phyloP scores from a whole-genome alignment of 2,797 vertebrate species.

The Anguilla anguilla region DNA sequence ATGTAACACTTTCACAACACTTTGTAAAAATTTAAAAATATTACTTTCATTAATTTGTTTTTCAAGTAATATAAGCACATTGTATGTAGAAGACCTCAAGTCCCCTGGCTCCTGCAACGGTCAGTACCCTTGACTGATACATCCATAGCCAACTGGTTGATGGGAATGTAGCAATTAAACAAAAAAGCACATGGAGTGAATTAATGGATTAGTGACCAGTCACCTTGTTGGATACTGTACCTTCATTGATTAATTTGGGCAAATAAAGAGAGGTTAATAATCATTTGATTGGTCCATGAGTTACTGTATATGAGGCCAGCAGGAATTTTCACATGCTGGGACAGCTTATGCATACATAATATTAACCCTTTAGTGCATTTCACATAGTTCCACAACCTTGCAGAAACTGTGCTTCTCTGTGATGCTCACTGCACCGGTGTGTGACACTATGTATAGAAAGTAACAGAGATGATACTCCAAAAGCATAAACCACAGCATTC shows the following conservation, averaged over 20 bases:
- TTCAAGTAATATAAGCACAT: too few relatives aligned
- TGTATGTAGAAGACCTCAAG: not conserved
- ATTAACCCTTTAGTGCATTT: not conserved
- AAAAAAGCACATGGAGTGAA: not conserved
- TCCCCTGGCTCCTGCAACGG: not conserved
- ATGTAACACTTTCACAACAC: too few relatives aligned
- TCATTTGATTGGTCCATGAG: not conserved
- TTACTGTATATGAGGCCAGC: not conserved
- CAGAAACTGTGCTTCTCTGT: not conserved
- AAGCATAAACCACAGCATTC: conserved; percentile 42
- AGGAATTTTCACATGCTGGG: not conserved
- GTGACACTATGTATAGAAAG: too few relatives aligned
- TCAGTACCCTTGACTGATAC: not conserved
- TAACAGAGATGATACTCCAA: conserved; percentile 25
- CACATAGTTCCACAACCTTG: not conserved
- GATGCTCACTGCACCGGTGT: too few relatives aligned
- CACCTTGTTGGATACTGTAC: not conserved
- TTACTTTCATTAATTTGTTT: too few relatives aligned
- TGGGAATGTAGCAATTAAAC: not conserved
- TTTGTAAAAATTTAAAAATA: too few relatives aligned
- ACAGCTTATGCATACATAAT: not conserved
- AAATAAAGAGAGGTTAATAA: too few relatives aligned
- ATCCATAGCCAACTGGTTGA: not conserved
- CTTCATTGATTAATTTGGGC: not conserved
- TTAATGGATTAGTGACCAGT: not conserved